Conservation (phyloP, 2,113 vertebrate species). For the Petaurus breviceps region DNA sequence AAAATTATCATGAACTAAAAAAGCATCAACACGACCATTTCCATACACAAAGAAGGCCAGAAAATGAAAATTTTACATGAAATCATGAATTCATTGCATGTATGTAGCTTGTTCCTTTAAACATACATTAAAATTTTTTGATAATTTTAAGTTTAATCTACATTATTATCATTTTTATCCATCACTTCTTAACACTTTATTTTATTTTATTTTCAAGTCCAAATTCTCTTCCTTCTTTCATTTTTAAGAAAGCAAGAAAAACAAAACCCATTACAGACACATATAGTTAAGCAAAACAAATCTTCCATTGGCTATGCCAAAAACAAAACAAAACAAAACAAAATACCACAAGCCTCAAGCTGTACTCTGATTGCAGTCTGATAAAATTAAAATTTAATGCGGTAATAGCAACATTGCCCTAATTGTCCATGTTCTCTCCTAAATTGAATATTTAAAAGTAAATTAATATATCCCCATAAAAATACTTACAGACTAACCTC, state of each 20-base stretch:
- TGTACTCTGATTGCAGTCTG: background rate
- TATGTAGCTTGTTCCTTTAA: background rate
- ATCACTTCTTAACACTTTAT: background rate
- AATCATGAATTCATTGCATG: background rate
- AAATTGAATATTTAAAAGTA: background rate
- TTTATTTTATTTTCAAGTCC: background rate
- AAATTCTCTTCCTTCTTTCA: background rate
- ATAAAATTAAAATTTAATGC: background rate
- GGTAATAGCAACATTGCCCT: background rate
- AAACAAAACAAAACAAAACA: background rate
- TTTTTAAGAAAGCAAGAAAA: background rate
- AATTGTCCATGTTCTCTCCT: background rate
- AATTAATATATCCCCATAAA: background rate
- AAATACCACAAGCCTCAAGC: background rate
- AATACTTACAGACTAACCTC: background rate
- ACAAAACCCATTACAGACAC: background rate
- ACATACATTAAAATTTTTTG: background rate
- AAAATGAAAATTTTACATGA: background rate
- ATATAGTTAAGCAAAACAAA: background rate
- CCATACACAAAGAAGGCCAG: background rate
- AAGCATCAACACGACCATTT: background rate
- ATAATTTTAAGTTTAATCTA: background rate
- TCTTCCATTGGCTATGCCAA: background rate
- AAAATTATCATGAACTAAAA: background rate
- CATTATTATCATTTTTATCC: background rate